phyloP scores from a whole-genome alignment of 2,888 invertebrate genomes.

The Scaptomyza tumidula region DNA sequence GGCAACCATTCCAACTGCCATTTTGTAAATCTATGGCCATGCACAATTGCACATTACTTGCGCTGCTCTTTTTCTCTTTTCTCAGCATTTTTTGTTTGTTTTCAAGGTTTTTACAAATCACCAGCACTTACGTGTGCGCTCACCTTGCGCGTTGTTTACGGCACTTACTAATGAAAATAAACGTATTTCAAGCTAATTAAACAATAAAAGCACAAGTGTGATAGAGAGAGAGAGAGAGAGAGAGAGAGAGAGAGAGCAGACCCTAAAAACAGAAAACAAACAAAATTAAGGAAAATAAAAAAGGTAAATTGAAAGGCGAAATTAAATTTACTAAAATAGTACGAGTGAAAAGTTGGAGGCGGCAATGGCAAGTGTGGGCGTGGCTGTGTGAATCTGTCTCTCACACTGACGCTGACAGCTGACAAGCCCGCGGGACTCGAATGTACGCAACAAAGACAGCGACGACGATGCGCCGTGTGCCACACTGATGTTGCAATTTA shows the following conservation, averaged over 20 bases:
- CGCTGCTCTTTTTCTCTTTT: conserved; percentile 25
- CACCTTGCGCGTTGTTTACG: conserved; percentile 69
- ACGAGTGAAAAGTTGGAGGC: conserved; percentile 6
- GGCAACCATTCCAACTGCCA: conserved; percentile 23
- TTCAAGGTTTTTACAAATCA: conserved; percentile 72
- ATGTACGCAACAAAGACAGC: conserved; percentile 73
- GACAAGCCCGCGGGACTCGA: conserved; percentile 58
- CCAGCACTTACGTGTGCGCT: conserved; percentile 46
- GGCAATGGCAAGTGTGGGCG: conserved; percentile 32
- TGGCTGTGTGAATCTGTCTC: conserved; percentile 35
- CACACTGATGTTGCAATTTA: conserved; percentile 77
- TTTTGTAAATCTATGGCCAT: conserved; percentile 46
- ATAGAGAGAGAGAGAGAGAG: conserved; percentile 19
- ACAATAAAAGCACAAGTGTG: conserved; percentile 67
- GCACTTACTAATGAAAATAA: conserved; percentile 76
- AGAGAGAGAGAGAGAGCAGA: conserved; percentile 29
- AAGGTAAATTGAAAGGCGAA: conserved; percentile 60
- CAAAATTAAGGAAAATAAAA: conserved; percentile 6
- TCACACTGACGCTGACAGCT: conserved; percentile 60
- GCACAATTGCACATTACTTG: conserved; percentile 50
- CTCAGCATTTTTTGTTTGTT: background rate
- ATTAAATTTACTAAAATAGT: conserved; percentile 61
- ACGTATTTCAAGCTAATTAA: conserved; percentile 80
- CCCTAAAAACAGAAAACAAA: conserved; percentile 59
- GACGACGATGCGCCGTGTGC: conserved; percentile 40